Evolutionary conservation across 2,113 vertebrate genomes (phyloP).

Genomic region (Genyomyrus donnyi): DNA sequence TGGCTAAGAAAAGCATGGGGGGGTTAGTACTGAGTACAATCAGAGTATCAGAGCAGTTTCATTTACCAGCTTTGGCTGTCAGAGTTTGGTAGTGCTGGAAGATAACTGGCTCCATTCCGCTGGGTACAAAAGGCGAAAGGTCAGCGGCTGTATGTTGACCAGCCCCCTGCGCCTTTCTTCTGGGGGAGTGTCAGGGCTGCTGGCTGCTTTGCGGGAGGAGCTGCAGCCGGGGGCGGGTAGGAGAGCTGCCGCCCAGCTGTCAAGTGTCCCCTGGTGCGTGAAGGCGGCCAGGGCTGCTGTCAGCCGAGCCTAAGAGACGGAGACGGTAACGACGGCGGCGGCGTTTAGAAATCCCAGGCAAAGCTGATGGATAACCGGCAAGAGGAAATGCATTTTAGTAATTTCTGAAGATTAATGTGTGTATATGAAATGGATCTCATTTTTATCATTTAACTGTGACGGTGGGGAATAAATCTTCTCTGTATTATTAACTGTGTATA

Average conservation of each 20-base stretch:
- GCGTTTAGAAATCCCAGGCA: neutral
- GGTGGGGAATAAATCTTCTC: neutral
- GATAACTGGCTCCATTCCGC: neutral
- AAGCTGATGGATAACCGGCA: neutral
- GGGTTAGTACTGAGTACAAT: neutral
- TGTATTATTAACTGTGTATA: conserved; percentile 4
- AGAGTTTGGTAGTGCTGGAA: neutral
- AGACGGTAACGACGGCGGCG: neutral
- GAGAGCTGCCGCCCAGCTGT: neutral
- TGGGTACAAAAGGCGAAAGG: neutral
- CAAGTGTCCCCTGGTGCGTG: neutral
- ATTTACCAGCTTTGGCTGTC: neutral
- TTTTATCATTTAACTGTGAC: neutral
- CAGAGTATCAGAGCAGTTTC: neutral
- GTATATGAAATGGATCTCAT: neutral
- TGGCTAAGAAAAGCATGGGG: neutral
- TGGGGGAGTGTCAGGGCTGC: neutral
- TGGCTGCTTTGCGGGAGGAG: neutral
- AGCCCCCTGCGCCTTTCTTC: neutral
- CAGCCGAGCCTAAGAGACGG: neutral
- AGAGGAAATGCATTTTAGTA: neutral
- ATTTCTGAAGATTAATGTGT: neutral
- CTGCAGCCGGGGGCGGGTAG: neutral
- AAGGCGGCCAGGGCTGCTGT: neutral
- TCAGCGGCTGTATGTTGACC: neutral